Base-by-base conservation (phyloP, 23 tunicate genomes). In the Trididemnum miniatum region DNA sequence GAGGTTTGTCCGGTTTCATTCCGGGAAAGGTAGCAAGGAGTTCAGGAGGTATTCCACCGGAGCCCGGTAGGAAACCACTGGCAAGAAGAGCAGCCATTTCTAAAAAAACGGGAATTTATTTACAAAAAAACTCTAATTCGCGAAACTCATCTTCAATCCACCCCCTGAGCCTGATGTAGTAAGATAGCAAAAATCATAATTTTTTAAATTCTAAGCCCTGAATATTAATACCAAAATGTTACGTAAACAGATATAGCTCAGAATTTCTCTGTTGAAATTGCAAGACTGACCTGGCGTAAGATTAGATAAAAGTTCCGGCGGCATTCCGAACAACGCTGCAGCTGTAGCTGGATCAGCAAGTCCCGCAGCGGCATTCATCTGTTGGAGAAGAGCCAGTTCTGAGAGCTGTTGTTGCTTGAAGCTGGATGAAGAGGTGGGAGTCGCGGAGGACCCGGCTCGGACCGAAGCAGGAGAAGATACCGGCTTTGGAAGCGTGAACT, bases 221-320 rank as follows among this genome's bases (percentile, higher is more conserved):
- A n/a, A n/a, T n/a, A n/a, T n/a, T n/a, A n/a, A n/a, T n/a, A n/a
- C n/a, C n/a, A n/a, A n/a, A n/a, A n/a, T n/a, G n/a, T n/a, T n/a
- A n/a, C n/a, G n/a, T n/a, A n/a, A n/a, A n/a, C n/a, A n/a, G n/a
- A n/a, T n/a, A n/a, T n/a, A n/a, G 54, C 15, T 15, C 9, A 44
- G 54, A 44, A 44, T 15, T 44, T 44, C 15, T 44, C 54, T 15
- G 54, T 44, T 44, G 54, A 44, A 44, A 44, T 7, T 12, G 26
- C 26, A 62, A 24, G 3, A n/a, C 67, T 62, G 15, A 85, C 89
- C 89, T 76, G 89, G 89, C 71, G 90, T 72, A 33, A 86, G 78
- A 36, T 71, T 86, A 35, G 33, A 31, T 31, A 87, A 40, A 27
- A 87, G 35, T 35, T 87, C 91, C 3, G 91, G 91, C 22, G 91